A percentile compares a stretch with the other conserved stretches of the same genome.
These are phyloP conservation scores for Himantopus leucocephalus DNA, from an alignment of 2,113 vertebrate species.

Conservation along the genomic window DNA sequence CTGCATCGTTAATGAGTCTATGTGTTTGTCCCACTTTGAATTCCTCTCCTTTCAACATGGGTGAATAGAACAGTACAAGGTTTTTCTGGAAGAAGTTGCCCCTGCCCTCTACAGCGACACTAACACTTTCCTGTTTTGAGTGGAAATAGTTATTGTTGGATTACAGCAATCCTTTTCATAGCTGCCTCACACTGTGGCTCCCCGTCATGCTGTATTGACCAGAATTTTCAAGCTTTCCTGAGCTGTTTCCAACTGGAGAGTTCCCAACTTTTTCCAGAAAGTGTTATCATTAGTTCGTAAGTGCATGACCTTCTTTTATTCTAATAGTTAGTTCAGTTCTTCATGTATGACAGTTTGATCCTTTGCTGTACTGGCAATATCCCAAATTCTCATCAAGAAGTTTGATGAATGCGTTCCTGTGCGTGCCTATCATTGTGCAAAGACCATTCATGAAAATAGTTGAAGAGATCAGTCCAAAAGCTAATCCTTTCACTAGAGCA, in stretches of 20 bases:
- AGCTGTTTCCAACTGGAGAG: not conserved
- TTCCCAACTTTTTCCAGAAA: constrained; percentile 17
- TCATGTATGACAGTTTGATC: constrained; percentile 37
- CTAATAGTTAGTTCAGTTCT: not conserved
- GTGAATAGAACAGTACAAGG: not conserved
- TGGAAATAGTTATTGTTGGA: not conserved
- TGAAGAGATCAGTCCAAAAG: constrained; percentile 21
- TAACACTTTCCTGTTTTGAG: not conserved
- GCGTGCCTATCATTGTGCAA: constrained; percentile 32
- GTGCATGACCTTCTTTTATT: constrained; percentile 23
- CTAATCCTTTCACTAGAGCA: constrained; percentile 26
- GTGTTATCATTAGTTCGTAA: not conserved
- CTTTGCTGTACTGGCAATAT: constrained; percentile 30
- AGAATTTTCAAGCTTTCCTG: not conserved
- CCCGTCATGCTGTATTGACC: not conserved
- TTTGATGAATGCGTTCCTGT: constrained; percentile 33
- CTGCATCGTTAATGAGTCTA: not conserved
- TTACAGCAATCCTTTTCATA: not conserved
- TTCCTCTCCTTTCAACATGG: not conserved
- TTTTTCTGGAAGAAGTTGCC: not conserved
- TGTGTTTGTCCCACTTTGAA: not conserved
- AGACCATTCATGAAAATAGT: constrained; percentile 47
- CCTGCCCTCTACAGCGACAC: not conserved
- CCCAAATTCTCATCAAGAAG: constrained; percentile 42
- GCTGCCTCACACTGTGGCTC: not conserved